Conservation (phyloP, 2,888 invertebrate species). For the Xanthorhoe spadicearia region DNA sequence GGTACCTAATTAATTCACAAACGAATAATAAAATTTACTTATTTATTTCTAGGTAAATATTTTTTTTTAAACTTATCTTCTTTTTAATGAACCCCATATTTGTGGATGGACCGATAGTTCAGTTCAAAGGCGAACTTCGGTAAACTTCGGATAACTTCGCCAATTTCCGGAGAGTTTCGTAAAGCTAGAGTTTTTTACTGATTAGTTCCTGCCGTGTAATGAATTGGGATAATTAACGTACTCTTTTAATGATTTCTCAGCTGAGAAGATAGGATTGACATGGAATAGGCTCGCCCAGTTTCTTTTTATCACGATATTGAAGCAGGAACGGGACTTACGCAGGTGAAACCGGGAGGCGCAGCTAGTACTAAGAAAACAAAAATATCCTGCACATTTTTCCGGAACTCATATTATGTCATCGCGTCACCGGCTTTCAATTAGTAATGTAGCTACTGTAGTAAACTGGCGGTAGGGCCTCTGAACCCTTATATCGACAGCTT, state of each 20-base stretch:
- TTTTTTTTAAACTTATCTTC: neutral
- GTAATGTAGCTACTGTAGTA: too few species aligned
- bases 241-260: too few species aligned
- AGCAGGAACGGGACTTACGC: too few species aligned
- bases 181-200: slow-evolving; percentile 45
- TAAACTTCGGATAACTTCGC: slow-evolving; percentile 38
- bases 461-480: too few species aligned
- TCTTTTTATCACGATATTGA: too few species aligned
- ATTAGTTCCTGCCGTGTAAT: slow-evolving; percentile 48
- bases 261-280: too few species aligned
- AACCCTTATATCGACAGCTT: slow-evolving; percentile 36
- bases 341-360: too few species aligned
- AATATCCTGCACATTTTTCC: neutral
- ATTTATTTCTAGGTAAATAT: too few species aligned
- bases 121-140: slow-evolving; percentile 21
- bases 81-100: neutral
- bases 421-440: slow-evolving; percentile 52
- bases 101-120: slow-evolving; percentile 6
- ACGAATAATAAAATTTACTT: too few species aligned
- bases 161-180: slow-evolving; percentile 44
- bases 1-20: too few species aligned
- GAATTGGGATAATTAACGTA: slow-evolving; percentile 45
- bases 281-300: too few species aligned
- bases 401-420: slow-evolving; percentile 46
- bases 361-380: neutral